Percentiles rank a stretch among this genome's conserved stretches.
Evolutionary conservation across 1,140 invertebrate species (phyloP).

Genomic region (Achroia grisella): DNA sequence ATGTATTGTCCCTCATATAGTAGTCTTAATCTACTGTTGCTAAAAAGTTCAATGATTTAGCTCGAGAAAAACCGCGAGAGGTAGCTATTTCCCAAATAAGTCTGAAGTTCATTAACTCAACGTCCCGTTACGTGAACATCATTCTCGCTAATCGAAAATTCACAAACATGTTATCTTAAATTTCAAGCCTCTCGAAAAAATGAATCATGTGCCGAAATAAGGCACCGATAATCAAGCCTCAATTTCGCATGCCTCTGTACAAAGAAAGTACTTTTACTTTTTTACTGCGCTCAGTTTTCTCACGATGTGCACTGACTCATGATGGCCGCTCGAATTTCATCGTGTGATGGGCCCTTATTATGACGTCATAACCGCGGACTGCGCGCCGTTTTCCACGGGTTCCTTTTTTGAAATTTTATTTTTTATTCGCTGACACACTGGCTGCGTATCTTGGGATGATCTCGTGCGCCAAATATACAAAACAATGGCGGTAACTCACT

Average conservation of each 20-base stretch:
- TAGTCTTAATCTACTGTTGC: too few species aligned
- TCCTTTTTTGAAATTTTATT: slow-evolving; percentile 34
- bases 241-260: slow-evolving; percentile 51
- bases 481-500: slow-evolving; percentile 9
- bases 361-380: slow-evolving; percentile 45
- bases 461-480: slow-evolving; percentile 33
- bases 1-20: too few species aligned
- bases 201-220: slow-evolving; percentile 55
- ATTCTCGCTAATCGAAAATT: slow-evolving; percentile 57
- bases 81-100: slow-evolving; percentile 6
- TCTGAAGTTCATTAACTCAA: slow-evolving; percentile 21
- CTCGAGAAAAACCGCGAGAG: too few species aligned
- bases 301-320: slow-evolving; percentile 46
- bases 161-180: slow-evolving; percentile 53
- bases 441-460: slow-evolving; percentile 32
- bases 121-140: slow-evolving; percentile 42
- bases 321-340: slow-evolving; percentile 26
- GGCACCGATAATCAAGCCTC: slow-evolving; percentile 48
- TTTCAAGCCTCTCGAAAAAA: slow-evolving; percentile 47
- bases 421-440: slow-evolving; percentile 42
- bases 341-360: slow-evolving; percentile 45
- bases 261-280: slow-evolving; percentile 67
- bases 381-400: slow-evolving; percentile 13
- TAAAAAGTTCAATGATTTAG: too few species aligned
- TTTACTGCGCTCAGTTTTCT: slow-evolving; percentile 46